phyloP scores from a whole-genome alignment of 2,797 vertebrate species.

The Fistularia commersonii region DNA sequence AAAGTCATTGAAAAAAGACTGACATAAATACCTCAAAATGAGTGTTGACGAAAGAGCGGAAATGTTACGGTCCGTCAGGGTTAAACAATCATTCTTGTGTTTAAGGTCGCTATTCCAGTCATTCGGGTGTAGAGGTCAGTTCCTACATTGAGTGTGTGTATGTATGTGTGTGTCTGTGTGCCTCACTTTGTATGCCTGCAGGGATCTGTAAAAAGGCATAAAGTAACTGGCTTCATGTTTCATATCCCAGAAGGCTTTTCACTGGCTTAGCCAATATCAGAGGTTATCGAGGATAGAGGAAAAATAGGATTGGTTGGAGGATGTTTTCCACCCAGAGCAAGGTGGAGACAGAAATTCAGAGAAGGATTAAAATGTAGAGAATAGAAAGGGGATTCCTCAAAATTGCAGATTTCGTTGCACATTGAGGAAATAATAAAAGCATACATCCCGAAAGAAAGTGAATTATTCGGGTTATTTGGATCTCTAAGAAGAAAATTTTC shows the following conservation, averaged over 20 bases:
- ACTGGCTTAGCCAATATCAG: slow-evolving; percentile 54
- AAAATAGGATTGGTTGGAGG: slow-evolving; percentile 52
- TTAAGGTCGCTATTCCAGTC: slow-evolving; percentile 37
- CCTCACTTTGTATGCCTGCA: slow-evolving; percentile 30
- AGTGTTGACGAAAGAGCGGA: slow-evolving; percentile 26
- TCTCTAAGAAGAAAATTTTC: too few relatives aligned
- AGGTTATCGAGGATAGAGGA: slow-evolving; percentile 53
- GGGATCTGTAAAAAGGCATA: slow-evolving; percentile 50
- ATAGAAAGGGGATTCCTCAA: slow-evolving; percentile 10
- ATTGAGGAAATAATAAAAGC: slow-evolving; percentile 1
- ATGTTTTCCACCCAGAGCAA: slow-evolving; percentile 38
- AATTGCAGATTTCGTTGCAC: slow-evolving; percentile 15
- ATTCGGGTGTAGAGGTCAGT: slow-evolving; percentile 39
- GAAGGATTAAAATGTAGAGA: slow-evolving; percentile 27
- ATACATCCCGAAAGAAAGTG: too few relatives aligned
- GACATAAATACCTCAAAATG: slow-evolving; percentile 54
- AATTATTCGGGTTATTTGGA: too few relatives aligned
- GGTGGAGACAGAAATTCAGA: slow-evolving; percentile 35
- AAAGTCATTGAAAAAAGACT: slow-evolving; percentile 42
- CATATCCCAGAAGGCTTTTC: slow-evolving; percentile 59
- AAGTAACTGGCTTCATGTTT: slow-evolving; percentile 59
- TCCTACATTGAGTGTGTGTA: too few relatives aligned
- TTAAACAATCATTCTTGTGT: slow-evolving; percentile 38
- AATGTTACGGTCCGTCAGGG: slow-evolving; percentile 33
- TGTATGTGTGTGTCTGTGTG: not conserved